Conservation (phyloP, 2,888 invertebrate species). For the Apeira syringaria region DNA sequence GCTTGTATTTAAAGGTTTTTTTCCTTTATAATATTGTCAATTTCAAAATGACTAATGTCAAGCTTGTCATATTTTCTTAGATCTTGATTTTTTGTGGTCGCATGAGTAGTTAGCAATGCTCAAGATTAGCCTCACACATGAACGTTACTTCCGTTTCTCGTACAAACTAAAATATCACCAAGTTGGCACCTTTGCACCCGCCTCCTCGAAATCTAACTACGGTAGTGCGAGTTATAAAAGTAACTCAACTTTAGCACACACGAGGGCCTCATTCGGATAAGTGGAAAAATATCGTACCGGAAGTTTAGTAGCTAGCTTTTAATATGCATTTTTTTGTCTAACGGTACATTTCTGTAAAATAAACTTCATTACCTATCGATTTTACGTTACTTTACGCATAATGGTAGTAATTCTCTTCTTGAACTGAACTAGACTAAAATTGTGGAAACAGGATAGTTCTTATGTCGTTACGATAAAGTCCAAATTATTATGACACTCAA, state of each 20-base stretch:
- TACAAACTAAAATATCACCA: constrained; percentile 47
- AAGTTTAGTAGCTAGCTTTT: constrained; percentile 25
- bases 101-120: constrained; percentile 1
- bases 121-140: constrained; percentile 39
- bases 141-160: constrained; percentile 37
- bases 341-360: too few species aligned
- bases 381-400: too few species aligned
- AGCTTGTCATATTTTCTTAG: background rate
- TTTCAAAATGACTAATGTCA: too few species aligned
- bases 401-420: too few species aligned
- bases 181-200: constrained; percentile 45
- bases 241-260: constrained; percentile 41
- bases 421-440: too few species aligned
- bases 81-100: background rate
- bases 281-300: constrained; percentile 33
- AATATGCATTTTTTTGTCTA: constrained; percentile 21
- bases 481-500: too few species aligned
- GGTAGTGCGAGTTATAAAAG: constrained; percentile 39
- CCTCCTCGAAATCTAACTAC: constrained; percentile 34
- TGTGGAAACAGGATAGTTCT: too few species aligned
- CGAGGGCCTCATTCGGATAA: constrained; percentile 39
- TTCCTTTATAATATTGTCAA: too few species aligned
- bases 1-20: too few species aligned
- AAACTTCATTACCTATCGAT: too few species aligned
- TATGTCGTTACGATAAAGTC: too few species aligned